Base-by-base conservation (phyloP, 2,797 vertebrate species). In the Neosilurus hyrtlii region DNA sequence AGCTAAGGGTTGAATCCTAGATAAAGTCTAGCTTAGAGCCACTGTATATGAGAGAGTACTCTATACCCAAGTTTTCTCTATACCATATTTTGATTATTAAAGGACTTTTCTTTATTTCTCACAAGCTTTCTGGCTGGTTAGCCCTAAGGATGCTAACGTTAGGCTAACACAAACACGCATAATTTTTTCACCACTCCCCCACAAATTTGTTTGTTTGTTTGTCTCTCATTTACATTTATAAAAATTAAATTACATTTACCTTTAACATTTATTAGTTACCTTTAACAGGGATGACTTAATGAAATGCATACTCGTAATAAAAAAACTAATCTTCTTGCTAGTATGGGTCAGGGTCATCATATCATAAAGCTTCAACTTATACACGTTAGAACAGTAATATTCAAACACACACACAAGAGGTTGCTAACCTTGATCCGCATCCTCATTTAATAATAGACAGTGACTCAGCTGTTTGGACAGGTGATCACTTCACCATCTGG, bases 391-490 rank as follows among this genome's bases (percentile, higher is more conserved):
- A 72, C 3, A 72, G 14, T 54, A 72, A 54, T 9, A 72, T 14
- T 12, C 52, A 52, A 43, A 43, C 37, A 43, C 6, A 43, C 43
- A 43, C 43, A 43, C 30, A 30, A 22, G 49, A 18, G 49, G 18
- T 75, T 2, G 30, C 1, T 35, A 43, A 43, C 43, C 5, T 37
- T 75, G 18, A 14, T 43, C 8, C 43, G 43, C 43, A 10, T 61
- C 56, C 35, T 37, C 11, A 37, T 75, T 57, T 59, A 11, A 75
- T 75, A 30, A 61, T 43, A 76, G n/a, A 76, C 56, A 59, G 30
- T 59, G 54, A 73, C 71, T 59, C 56, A 73, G 24, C 14, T 73
- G 71, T 76, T 75, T 61, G 54, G 26, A 43, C 11, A 76, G 30
- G 11, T 9, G 56, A 37, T 61, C 20, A 61, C 37, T 61, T 18